Evolutionary conservation across 2,113 vertebrate species (phyloP), one percentile per base, ranked within the genome.

Genomic region (Gobiocypris rarus): DNA sequence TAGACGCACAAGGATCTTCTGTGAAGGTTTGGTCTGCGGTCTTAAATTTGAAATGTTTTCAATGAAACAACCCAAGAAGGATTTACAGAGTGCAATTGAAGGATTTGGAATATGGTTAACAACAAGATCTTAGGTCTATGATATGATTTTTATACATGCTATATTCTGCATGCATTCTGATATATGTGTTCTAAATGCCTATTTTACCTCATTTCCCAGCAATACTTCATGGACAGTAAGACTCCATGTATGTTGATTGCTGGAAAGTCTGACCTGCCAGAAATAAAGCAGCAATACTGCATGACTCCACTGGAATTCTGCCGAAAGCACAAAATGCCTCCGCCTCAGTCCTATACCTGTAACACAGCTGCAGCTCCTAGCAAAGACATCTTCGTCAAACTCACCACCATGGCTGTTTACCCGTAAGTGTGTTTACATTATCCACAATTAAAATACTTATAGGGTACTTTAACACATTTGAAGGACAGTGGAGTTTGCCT

Each of bases 371-470:
- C 93, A 50, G 93, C 91, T 41, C 97, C 97, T 19, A 95, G 91
- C 93, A 96, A 94, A 88, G 97, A 99, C 89, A 95, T 99, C 94
- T 99, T 97, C 94, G 95, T 96, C 90, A 99, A 98, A 86, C 92
- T 99, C 85, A 96, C 97, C 88, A 99, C 96, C 0, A 97, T 99
- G 96, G 97, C 97, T 76, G 97, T 98, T 95, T 96, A 99, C 92
- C 98, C 98, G 98, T 99, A 95, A 94, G 97, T 98, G 95, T 74
- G 13, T 45, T 75, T 26, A 1, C 31, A 19, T 26, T 22, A 31
- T 70, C 22, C 77, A 24, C 15, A 71, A 31, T 15, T 45, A 1
- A 31, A 14, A 24, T 61, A 26, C 31, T 43, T n/a, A 6, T 13
- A 7, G 10, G 4, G 4, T n/a, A 22, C n/a, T 43, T 45, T 71